Conservation (phyloP, 2,888 invertebrate genomes). For the Lasioglossum lativentre region DNA sequence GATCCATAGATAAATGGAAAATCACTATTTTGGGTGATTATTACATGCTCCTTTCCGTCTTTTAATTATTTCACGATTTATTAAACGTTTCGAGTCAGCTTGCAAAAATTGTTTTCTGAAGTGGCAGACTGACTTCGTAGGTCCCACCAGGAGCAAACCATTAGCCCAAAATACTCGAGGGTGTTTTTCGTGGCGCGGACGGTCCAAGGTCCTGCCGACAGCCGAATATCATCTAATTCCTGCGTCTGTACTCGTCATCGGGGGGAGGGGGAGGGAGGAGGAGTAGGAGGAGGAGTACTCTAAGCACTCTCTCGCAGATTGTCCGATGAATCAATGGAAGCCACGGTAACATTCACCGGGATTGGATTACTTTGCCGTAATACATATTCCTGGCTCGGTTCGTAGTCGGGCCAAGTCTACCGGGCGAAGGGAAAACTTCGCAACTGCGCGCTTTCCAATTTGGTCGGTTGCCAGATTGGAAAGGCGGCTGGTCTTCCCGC, state of each 20-base stretch:
- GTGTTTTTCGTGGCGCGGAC: not conserved
- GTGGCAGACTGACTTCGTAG: not conserved
- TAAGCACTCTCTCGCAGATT: conserved; percentile 66
- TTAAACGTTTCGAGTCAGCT: no score
- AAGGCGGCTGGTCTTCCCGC: conserved; percentile 42
- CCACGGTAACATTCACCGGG: conserved; percentile 67
- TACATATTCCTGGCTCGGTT: conserved; percentile 68
- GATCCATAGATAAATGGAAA: no score
- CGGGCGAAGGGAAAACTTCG: conserved; percentile 70
- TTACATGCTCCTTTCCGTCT: no score
- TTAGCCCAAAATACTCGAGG: not conserved
- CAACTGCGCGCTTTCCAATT: conserved; percentile 81
- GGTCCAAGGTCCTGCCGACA: conserved; percentile 18
- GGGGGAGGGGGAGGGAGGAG: not conserved
- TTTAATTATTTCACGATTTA: no score
- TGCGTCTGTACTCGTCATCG: conserved; percentile 35
- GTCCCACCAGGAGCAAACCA: not conserved
- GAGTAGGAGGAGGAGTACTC: not conserved
- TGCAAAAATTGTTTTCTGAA: not conserved
- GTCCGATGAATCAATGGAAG: conserved; percentile 74
- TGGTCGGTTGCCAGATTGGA: conserved; percentile 80
- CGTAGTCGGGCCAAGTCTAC: conserved; percentile 60
- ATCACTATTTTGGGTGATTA: no score
- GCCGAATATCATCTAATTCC: conserved; percentile 66
- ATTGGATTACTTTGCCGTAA: conserved; percentile 73